Evolutionary conservation across 64 coral and sea anemone genomes (phyloP).

Genomic region (Montipora sp.): DNA sequence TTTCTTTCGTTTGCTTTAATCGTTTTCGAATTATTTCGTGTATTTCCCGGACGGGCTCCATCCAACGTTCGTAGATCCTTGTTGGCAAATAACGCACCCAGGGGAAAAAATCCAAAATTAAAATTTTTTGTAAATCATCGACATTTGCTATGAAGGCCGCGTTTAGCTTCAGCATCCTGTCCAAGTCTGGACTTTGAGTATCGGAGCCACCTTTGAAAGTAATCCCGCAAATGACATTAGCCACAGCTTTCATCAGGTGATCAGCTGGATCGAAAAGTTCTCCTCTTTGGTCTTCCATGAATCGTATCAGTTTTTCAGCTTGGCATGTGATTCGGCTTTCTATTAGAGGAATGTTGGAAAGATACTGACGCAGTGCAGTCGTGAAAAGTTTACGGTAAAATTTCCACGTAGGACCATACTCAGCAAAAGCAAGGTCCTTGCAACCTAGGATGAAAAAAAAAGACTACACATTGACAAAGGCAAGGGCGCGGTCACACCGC

Average conservation of each 20-base stretch:
- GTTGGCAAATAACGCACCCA: constrained; percentile 36
- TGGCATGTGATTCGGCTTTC: constrained; percentile 29
- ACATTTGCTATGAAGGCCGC: background rate
- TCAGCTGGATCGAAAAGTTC: constrained; percentile 39
- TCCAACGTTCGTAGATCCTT: background rate
- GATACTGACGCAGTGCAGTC: constrained; percentile 50
- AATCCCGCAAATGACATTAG: constrained; percentile 50
- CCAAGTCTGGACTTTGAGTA: constrained; percentile 12
- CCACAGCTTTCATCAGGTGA: constrained; percentile 8
- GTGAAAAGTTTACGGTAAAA: constrained; percentile 70
- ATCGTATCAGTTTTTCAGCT: constrained; percentile 46
- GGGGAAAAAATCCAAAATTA: constrained; percentile 26
- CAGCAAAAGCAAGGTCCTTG: background rate
- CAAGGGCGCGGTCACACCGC: too few relatives aligned
- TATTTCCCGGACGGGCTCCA: constrained; percentile 9
- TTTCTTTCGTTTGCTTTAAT: constrained; percentile 15
- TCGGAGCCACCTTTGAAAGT: constrained; percentile 16
- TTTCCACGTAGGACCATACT: constrained; percentile 58
- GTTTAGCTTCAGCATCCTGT: background rate
- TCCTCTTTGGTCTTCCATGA: constrained; percentile 31
- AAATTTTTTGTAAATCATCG: background rate
- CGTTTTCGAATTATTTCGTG: background rate
- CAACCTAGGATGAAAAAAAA: background rate
- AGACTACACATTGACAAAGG: too few relatives aligned
- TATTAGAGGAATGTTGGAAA: constrained; percentile 22